A percentile compares a stretch with the other conserved stretches of the same genome.
phyloP scores from a whole-genome alignment of 2,888 invertebrate genomes.

The Nemoura dubitans region DNA sequence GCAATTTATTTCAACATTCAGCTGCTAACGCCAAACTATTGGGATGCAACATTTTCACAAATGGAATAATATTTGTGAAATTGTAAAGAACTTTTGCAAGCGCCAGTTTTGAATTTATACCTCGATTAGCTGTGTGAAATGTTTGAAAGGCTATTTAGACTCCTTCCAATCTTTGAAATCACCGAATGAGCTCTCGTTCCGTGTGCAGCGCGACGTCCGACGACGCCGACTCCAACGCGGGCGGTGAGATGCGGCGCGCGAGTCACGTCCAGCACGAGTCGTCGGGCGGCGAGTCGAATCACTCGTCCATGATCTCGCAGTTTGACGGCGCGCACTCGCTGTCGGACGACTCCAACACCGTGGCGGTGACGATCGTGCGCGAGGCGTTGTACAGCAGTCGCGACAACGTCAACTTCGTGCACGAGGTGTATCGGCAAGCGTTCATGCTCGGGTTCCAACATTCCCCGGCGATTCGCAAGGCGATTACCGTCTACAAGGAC shows the following conservation, averaged over 20 bases:
- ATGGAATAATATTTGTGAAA: too few species aligned
- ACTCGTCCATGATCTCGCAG: conserved; percentile 48
- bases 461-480: conserved; percentile 85
- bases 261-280: conserved; percentile 54
- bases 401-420: conserved; percentile 93
- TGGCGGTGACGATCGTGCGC: conserved; percentile 76
- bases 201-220: conserved; percentile 59
- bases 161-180: too few species aligned
- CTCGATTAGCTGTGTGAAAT: too few species aligned
- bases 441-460: conserved; percentile 90
- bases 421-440: conserved; percentile 93
- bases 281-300: conserved; percentile 46
- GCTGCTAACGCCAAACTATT: too few species aligned
- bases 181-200: neutral
- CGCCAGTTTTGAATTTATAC: too few species aligned
- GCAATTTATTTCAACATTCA: too few species aligned
- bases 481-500: conserved; percentile 92
- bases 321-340: conserved; percentile 45
- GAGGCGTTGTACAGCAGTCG: conserved; percentile 87
- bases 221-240: conserved; percentile 57
- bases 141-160: too few species aligned
- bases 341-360: conserved; percentile 56
- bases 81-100: too few species aligned
- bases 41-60: too few species aligned
- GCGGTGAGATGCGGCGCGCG: conserved; percentile 60